phyloP scores from a whole-genome alignment of 2,113 vertebrate genomes.

The Lepisosteus osseus region DNA sequence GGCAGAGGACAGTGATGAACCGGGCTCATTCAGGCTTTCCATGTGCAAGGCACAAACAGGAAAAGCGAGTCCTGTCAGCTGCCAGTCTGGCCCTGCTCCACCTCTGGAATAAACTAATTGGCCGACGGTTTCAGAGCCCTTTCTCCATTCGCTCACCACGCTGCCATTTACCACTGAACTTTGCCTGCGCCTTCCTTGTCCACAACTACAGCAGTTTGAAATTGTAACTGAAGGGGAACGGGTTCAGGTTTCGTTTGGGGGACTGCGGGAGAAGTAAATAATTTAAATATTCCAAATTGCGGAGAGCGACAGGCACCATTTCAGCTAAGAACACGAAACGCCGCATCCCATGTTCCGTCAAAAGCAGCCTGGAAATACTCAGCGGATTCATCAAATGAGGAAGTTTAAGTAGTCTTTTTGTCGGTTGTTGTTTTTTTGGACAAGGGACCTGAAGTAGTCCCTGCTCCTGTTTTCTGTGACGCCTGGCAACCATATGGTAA shows the following conservation, averaged over 20 bases:
- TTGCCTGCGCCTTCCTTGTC: constrained; percentile 39
- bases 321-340: too few species aligned
- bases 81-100: constrained; percentile 9
- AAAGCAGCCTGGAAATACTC: not conserved
- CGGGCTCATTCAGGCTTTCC: not conserved
- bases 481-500: too few species aligned
- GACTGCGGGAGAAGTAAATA: constrained; percentile 30
- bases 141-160: constrained; percentile 39
- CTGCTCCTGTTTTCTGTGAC: too few species aligned
- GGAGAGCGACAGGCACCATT: not conserved
- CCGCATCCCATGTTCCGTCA: too few species aligned
- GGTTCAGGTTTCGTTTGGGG: constrained; percentile 26
- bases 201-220: constrained; percentile 18
- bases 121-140: not conserved
- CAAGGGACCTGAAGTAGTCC: not conserved
- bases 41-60: constrained; percentile 12
- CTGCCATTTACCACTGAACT: constrained; percentile 42
- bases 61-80: constrained; percentile 24
- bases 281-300: constrained; percentile 25
- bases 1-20: not conserved
- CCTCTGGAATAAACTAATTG: constrained; percentile 36
- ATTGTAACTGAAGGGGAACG: constrained; percentile 15
- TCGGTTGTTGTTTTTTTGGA: not conserved
- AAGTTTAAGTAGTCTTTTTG: not conserved
- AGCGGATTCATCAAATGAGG: not conserved